Evolutionary conservation across 2,888 invertebrate species (phyloP), one percentile per base, ranked within the genome.

Genomic region (Phasia obesa): DNA sequence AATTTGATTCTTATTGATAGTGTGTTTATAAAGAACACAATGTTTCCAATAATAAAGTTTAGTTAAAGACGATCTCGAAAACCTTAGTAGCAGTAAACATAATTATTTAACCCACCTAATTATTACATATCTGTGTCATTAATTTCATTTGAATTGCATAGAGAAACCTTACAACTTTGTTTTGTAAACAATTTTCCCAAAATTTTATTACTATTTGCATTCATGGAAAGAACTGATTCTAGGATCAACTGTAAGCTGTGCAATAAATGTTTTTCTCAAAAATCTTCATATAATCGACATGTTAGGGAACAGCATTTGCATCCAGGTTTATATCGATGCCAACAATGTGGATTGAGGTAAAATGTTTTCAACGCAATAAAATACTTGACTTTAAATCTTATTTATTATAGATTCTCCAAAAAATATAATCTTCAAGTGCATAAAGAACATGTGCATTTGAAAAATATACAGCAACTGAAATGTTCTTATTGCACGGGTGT

Each of bases 261-360:
- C 19, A 31, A 75, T 0, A 85, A 86, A 69, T 38, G 65, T n/a
- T 88, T 88, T 53, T 84, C 85, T 0, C 87, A 86, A 59, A 86
- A 86, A 55, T 85, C 88, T 0, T 87, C 87, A 0, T 62, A 87
- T 15, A 84, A 86, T 5, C 86, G 88, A 0, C 88, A 88, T 69
- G 85, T 86, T n/a, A 74, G 73, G 35, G 62, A 86, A 51, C 62
- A 86, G 11, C 87, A 88, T 70, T 13, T 65, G 11, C 84, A 86
- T 0, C 75, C 84, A 0, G 87, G 84, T 65, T 79, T 77, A 7
- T 86, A 84, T 27, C 79, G 86, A 38, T 88, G 88, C 77, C 76
- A 81, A 0, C 78, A 87, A 38, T 88, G 88, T 71, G 74, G 65
- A 1, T 67, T 73, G 27, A 85, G 86, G 88, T 87, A 83, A 11